phyloP scores from a whole-genome alignment of 2,888 invertebrate species.

The Ectemnius cavifrons region DNA sequence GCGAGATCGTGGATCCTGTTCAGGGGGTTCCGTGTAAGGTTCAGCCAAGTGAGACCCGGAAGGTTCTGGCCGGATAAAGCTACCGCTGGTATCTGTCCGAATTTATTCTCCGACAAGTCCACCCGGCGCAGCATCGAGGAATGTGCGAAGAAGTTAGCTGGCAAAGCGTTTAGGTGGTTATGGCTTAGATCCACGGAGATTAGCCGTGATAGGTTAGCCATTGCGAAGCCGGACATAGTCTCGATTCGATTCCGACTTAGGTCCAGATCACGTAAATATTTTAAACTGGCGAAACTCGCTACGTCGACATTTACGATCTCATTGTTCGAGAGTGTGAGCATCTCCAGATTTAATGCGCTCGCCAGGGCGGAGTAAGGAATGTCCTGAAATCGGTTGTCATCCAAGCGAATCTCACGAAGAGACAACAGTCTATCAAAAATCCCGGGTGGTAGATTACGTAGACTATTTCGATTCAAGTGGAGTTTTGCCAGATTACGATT shows the following conservation, averaged over 20 bases:
- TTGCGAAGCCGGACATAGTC: slow-evolving; percentile 88
- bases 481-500: slow-evolving; percentile 88
- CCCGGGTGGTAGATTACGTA: slow-evolving; percentile 85
- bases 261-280: slow-evolving; percentile 87
- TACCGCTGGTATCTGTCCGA: slow-evolving; percentile 88
- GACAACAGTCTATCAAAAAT: slow-evolving; percentile 87
- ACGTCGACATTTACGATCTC: slow-evolving; percentile 86
- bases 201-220: slow-evolving; percentile 87
- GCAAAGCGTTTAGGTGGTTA: slow-evolving; percentile 87
- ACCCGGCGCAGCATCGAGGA: slow-evolving; percentile 86
- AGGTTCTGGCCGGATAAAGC: slow-evolving; percentile 87
- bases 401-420: slow-evolving; percentile 87
- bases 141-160: slow-evolving; percentile 89
- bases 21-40: slow-evolving; percentile 91
- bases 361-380: slow-evolving; percentile 89
- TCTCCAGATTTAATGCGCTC: slow-evolving; percentile 87
- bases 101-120: slow-evolving; percentile 88
- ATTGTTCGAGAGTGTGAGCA: slow-evolving; percentile 84
- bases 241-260: slow-evolving; percentile 88
- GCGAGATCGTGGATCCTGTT: slow-evolving; percentile 86
- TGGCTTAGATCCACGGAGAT: slow-evolving; percentile 87
- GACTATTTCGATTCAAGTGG: slow-evolving; percentile 85
- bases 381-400: slow-evolving; percentile 85
- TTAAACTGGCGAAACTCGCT: slow-evolving; percentile 86
- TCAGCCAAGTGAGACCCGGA: slow-evolving; percentile 86